phyloP scores from a whole-genome alignment of 2,888 invertebrate genomes.

The Shargacucullia verbasci region DNA sequence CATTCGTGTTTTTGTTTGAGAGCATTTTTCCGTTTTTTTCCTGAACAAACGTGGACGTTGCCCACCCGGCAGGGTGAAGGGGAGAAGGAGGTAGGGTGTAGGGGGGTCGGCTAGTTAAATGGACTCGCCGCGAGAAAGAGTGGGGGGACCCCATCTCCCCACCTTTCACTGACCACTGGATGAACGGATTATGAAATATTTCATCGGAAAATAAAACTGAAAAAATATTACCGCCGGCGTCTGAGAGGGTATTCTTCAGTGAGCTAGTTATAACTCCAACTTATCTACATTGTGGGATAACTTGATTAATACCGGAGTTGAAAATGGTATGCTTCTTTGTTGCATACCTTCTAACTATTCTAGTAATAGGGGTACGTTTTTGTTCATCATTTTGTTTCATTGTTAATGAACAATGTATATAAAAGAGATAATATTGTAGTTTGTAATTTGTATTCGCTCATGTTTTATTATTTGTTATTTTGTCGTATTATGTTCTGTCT shows the following conservation, averaged over 20 bases:
- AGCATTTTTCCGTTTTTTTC: slow-evolving; percentile 73
- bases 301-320: slow-evolving; percentile 40
- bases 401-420: slow-evolving; percentile 16
- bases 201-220: slow-evolving; percentile 74
- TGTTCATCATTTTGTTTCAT: slow-evolving; percentile 9
- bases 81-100: slow-evolving; percentile 47
- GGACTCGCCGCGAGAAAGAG: slow-evolving; percentile 71
- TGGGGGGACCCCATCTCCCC: slow-evolving; percentile 57
- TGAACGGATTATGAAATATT: slow-evolving; percentile 84
- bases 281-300: slow-evolving; percentile 47
- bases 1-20: slow-evolving; percentile 77
- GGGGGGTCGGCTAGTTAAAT: slow-evolving; percentile 68
- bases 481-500: too few species aligned
- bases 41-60: slow-evolving; percentile 78
- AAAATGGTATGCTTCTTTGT: slow-evolving; percentile 26
- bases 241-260: slow-evolving; percentile 52
- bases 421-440: neutral
- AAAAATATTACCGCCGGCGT: slow-evolving; percentile 61
- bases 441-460: too few species aligned
- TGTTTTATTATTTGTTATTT: too few species aligned
- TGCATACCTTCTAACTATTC: slow-evolving; percentile 40
- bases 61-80: slow-evolving; percentile 58
- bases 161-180: slow-evolving; percentile 74
- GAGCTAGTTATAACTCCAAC: slow-evolving; percentile 59
- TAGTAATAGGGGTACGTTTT: slow-evolving; percentile 16